Evolutionary conservation across 2,113 vertebrate species (phyloP).

Genomic region (Cavia porcellus): DNA sequence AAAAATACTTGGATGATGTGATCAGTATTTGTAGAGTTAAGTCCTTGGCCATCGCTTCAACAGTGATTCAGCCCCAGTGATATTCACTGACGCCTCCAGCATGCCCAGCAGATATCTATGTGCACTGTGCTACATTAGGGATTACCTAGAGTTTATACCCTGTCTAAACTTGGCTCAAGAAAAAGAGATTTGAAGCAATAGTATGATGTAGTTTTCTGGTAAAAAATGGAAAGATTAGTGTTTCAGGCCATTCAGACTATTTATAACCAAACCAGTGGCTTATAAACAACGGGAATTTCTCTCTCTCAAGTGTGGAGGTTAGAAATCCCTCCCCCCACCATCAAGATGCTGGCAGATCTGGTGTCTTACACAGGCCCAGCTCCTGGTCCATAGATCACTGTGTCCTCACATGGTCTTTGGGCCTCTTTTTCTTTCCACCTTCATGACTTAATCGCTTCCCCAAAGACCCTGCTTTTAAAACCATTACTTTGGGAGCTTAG

Average conservation of each 20-base stretch:
- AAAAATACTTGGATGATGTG: neutral
- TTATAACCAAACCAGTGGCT: neutral
- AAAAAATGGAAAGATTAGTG: slow-evolving; percentile 22
- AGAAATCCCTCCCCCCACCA: neutral
- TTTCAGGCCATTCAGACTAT: neutral
- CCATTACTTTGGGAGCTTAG: neutral
- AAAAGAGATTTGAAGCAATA: slow-evolving; percentile 42
- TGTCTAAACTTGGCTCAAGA: slow-evolving; percentile 48
- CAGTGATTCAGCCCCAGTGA: too few relatives aligned
- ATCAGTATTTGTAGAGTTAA: neutral
- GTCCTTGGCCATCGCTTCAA: neutral
- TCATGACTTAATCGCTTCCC: neutral
- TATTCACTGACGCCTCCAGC: neutral
- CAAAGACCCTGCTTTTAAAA: neutral
- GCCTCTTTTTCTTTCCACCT: neutral
- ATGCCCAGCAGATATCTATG: neutral
- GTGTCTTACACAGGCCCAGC: neutral
- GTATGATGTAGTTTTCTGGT: neutral
- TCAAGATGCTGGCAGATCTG: neutral
- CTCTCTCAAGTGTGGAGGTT: neutral
- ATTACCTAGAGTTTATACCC: slow-evolving; percentile 42
- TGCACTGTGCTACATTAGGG: neutral
- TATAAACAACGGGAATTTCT: neutral
- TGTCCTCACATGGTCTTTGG: neutral
- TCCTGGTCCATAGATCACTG: neutral